Evolutionary conservation across 2,113 vertebrate species (phyloP).

Genomic region (Sinocyclocheilus anophthalmus): DNA sequence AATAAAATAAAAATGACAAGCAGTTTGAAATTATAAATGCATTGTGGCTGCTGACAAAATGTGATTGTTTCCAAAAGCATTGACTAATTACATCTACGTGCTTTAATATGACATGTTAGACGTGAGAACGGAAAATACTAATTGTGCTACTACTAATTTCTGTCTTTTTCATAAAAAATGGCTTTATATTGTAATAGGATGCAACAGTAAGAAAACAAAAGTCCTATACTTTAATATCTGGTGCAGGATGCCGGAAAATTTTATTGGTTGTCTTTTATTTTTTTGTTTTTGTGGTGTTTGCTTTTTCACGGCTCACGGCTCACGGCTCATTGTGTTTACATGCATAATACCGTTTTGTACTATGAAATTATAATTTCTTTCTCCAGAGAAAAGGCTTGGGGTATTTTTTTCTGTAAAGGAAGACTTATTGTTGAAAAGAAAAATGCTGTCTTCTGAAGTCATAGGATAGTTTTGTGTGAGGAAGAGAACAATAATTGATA

Average conservation of each 20-base stretch:
- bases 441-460: no score
- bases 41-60: neutral
- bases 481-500: no score
- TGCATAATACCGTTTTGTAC: neutral
- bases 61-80: neutral
- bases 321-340: neutral
- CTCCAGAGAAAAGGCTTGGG: neutral
- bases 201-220: neutral
- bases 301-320: neutral
- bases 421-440: no score
- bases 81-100: neutral
- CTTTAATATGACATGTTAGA: neutral
- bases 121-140: neutral
- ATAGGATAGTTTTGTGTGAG: no score
- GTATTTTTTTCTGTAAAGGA: neutral
- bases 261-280: constrained; percentile 28
- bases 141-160: neutral
- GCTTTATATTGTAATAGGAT: constrained; percentile 12
- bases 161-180: neutral
- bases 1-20: neutral
- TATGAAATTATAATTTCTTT: neutral
- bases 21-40: neutral
- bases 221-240: constrained; percentile 57
- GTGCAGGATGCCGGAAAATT: constrained; percentile 71
- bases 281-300: neutral